Base-by-base conservation (phyloP, 1,140 invertebrate species). In the Drosophila kanapiae region DNA sequence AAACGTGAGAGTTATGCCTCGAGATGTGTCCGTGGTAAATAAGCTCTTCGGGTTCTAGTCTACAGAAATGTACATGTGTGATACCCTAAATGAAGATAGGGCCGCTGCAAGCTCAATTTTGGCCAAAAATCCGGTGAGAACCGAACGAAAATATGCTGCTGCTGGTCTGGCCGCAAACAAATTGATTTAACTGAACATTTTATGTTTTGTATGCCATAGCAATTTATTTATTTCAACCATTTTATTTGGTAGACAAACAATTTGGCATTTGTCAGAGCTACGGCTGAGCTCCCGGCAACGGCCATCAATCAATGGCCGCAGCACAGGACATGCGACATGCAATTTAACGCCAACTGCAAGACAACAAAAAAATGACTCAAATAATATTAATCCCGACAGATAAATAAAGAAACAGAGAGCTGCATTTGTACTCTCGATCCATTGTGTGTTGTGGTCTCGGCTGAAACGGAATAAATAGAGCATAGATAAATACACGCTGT, bases 261-360 rank as follows among this genome's bases (percentile, higher is more conserved):
- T 77, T 82, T 74, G 65, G 60, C 72, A 45, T 77, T 82, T 82
- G 65, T 82, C 79, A 77, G 61, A 62, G 74, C 45, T 65, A 1
- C 23, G 23, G 72, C 79, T 27, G 56, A 65, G 37, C 51, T 43
- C 31, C 67, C 54, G 48, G 40, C 29, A 59, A 82, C 65, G 70
- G 81, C 82, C 69, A 90, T 86, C 85, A 90, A 88, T 85, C 85
- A 90, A 91, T 82, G 63, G 82, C 61, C 79, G 63, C 48, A 68
- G 61, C 47, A 7, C 54, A 33, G 71, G 68, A 82, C 72, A 88
- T 57, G 61, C 67, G 81, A 84, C 78, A 82, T 79, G 75, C 85
- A 90, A 90, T 88, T 90, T 90, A 90, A 85, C 75, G 85, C 81
- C 67, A 90, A 76, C 69, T 76, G 74, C 53, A 80, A 69, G 67